Evolutionary conservation across 92 coral and sea anemone species (phyloP).

Genomic region (Heliopora coerulea): DNA sequence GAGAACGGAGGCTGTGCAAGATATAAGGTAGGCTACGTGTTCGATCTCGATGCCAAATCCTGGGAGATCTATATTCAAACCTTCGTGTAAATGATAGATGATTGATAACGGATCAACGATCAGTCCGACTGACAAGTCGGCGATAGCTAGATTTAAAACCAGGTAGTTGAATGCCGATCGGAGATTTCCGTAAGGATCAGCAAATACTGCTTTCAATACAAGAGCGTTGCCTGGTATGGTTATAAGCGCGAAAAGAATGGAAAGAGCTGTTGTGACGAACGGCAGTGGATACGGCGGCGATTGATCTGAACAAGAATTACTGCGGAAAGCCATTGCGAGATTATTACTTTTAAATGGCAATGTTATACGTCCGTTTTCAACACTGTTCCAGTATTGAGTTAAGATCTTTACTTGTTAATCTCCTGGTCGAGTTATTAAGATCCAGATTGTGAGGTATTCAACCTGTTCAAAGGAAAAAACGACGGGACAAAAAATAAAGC

Average conservation of each 20-base stretch:
- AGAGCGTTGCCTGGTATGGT: conserved; percentile 80
- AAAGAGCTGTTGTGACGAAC: conserved; percentile 64
- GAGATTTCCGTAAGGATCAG: conserved; percentile 77
- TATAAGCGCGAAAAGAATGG: conserved; percentile 56
- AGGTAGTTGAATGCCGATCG: conserved; percentile 81
- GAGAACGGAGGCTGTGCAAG: conserved; percentile 76
- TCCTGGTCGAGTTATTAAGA: too few species aligned
- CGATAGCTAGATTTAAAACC: conserved; percentile 66
- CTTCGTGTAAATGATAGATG: conserved; percentile 71
- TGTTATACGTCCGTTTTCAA: too few species aligned
- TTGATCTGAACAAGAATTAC: conserved; percentile 41
- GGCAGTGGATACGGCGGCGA: conserved; percentile 64
- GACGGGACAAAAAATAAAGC: too few species aligned
- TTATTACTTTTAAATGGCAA: neutral
- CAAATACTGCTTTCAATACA: conserved; percentile 71
- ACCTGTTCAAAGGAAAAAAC: too few species aligned
- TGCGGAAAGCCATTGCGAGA: conserved; percentile 25
- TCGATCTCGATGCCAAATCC: conserved; percentile 58
- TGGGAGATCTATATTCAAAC: conserved; percentile 38
- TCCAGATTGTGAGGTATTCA: too few species aligned
- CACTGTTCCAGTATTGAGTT: too few species aligned
- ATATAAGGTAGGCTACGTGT: conserved; percentile 66
- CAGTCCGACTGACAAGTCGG: conserved; percentile 79
- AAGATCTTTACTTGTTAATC: too few species aligned
- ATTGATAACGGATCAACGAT: conserved; percentile 76